A percentile compares a stretch with the other conserved stretches of the same genome.
Conservation (phyloP, 2,888 invertebrate species). For the Aromia moschata region DNA sequence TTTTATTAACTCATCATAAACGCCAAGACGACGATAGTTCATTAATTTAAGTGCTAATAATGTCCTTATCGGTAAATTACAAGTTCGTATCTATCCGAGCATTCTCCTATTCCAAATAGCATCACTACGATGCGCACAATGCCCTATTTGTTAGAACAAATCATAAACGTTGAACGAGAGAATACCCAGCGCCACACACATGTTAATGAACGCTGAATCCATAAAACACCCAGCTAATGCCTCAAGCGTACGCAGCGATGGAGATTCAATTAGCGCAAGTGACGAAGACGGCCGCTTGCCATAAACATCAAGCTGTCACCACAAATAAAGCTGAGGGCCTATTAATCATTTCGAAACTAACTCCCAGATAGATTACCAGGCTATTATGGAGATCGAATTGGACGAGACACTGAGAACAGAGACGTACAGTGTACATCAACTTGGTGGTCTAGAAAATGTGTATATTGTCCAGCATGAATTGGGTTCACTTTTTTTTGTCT, state of each 20-base stretch:
- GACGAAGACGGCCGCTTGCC: slow-evolving; percentile 18
- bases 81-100: no score
- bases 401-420: background rate
- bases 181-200: no score
- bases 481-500: no score
- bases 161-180: no score
- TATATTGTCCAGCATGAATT: no score
- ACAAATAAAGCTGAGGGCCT: slow-evolving; percentile 9
- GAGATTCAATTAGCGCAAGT: slow-evolving; percentile 24
- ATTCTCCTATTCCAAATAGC: no score
- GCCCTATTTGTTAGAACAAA: no score
- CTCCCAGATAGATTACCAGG: background rate
- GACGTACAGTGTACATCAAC: background rate
- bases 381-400: background rate
- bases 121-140: no score
- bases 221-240: slow-evolving; percentile 11
- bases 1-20: no score
- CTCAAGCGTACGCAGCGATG: slow-evolving; percentile 9
- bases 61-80: no score
- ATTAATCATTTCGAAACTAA: slow-evolving; percentile 21
- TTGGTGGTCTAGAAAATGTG: background rate
- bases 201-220: slow-evolving; percentile 8
- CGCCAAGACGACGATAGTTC: no score
- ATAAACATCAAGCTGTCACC: slow-evolving; percentile 19
- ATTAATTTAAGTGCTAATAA: no score